Base-by-base conservation (phyloP, 2,113 vertebrate genomes). In the Struthidea cinerea region DNA sequence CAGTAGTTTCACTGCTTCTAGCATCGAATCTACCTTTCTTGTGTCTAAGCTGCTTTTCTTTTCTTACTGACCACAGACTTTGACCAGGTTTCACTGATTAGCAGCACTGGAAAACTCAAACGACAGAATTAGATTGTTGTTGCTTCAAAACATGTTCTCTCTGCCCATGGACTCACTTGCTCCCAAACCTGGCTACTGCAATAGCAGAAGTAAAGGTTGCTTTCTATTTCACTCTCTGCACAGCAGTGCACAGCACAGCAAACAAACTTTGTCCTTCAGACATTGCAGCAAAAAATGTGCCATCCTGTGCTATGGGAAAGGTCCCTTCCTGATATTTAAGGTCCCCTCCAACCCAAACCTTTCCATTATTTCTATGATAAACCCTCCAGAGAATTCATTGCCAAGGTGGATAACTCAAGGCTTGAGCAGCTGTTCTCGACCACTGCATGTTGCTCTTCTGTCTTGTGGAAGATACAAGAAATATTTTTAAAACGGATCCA, bases 221-320 rank as follows among this genome's bases (percentile, higher is more conserved):
- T 87, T 82, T 79, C 61, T 80, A 4, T 69, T 86, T 79, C 60
- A 24, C 52, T 50, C 41, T 28, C 60, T 78, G 37, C 55, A 61
- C 13, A 37, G 53, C 32, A 47, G 10, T 80, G 23, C 41, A 56
- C 8, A 53, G 13, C 16, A 78, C 33, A 74, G 52, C 19, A 50
- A 81, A 39, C 3, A 21, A 57, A 26, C 11, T 39, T 16, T 37
- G 12, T 24, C 65, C 22, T 70, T 59, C 13, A 52, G 17, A 46
- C 1, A 2, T 2, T 47, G 50, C 14, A 63, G 27, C 8, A 50
- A 78, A 86, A 86, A 7, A 1, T 0, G 0, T 13, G 15, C 35
- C 12, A 11, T 37, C 8, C 26, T 63, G 33, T 11, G 4, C 53
- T 75, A 17, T 2, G 1, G 37, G 32, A 77, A 46, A 67, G 4